Evolutionary conservation across 1,140 invertebrate genomes (phyloP).

Genomic region (Bicyclus anynana): DNA sequence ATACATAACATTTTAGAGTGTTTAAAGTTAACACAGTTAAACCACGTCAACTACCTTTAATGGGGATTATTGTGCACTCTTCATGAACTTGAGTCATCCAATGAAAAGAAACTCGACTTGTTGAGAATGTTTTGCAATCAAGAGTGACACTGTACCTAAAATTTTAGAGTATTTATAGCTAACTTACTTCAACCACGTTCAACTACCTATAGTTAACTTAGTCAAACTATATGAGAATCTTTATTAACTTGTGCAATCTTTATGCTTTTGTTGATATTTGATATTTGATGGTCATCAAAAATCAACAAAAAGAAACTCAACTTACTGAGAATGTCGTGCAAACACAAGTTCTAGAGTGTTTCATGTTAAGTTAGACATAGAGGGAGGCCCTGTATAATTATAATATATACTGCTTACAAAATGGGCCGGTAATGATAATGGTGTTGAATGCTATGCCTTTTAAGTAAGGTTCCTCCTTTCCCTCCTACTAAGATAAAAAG

Average conservation of each 20-base stretch:
- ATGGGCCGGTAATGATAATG: too few relatives aligned
- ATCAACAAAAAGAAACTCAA: slow-evolving; percentile 54
- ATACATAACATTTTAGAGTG: background rate
- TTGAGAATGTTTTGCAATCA: background rate
- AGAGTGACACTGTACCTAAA: background rate
- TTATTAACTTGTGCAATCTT: slow-evolving; percentile 81
- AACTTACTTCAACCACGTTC: background rate
- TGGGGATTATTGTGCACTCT: too few relatives aligned
- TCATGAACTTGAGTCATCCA: too few relatives aligned
- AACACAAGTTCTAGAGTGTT: background rate
- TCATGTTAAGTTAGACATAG: slow-evolving; percentile 22
- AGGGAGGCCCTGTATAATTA: too few relatives aligned
- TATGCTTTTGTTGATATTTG: too few relatives aligned
- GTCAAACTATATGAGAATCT: too few relatives aligned
- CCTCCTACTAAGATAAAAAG: too few relatives aligned
- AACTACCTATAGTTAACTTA: too few relatives aligned
- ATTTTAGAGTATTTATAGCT: background rate
- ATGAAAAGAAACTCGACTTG: background rate
- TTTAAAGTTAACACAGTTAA: background rate
- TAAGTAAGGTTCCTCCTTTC: too few relatives aligned
- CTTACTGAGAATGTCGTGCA: background rate
- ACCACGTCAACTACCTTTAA: too few relatives aligned
- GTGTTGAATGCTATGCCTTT: too few relatives aligned
- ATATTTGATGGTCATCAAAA: slow-evolving; percentile 70
- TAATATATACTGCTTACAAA: too few relatives aligned